phyloP scores from a whole-genome alignment of 2,113 vertebrate species.

The Sula dactylatra region DNA sequence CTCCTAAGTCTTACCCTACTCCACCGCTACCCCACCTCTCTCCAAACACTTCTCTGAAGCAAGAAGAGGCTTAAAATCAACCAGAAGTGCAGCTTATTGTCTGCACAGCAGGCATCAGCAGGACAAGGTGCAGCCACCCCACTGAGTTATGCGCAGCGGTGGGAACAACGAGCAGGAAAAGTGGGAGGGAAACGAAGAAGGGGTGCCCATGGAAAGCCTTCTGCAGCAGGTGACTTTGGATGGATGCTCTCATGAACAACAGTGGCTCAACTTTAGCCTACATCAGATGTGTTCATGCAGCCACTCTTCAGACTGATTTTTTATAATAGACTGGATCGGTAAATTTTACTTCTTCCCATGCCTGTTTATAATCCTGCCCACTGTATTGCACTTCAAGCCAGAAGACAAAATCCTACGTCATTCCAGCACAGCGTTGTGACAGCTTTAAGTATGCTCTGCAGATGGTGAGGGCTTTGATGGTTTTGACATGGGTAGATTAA shows the following conservation, averaged over 20 bases:
- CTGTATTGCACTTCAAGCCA: neutral
- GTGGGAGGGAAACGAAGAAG: neutral
- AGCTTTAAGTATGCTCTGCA: neutral
- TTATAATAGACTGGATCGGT: neutral
- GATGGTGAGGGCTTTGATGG: neutral
- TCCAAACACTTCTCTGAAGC: neutral
- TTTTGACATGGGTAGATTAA: neutral
- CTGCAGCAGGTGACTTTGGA: neutral
- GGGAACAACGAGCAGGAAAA: neutral
- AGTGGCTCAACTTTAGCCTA: rapidly evolving
- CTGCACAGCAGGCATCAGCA: neutral
- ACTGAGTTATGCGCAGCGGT: rapidly evolving
- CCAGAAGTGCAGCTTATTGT: neutral
- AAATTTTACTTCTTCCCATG: neutral
- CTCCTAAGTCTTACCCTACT: neutral
- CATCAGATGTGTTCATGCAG: neutral
- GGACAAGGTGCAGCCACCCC: neutral
- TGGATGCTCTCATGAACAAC: neutral
- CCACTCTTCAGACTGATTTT: neutral
- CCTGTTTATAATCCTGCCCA: neutral
- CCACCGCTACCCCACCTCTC: neutral
- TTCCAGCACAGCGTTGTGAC: neutral
- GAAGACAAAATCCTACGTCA: neutral
- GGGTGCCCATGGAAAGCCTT: neutral
- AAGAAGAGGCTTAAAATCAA: neutral